Evolutionary conservation across 2,888 invertebrate genomes (phyloP).

Genomic region (Melikaiella ostensackeni): DNA sequence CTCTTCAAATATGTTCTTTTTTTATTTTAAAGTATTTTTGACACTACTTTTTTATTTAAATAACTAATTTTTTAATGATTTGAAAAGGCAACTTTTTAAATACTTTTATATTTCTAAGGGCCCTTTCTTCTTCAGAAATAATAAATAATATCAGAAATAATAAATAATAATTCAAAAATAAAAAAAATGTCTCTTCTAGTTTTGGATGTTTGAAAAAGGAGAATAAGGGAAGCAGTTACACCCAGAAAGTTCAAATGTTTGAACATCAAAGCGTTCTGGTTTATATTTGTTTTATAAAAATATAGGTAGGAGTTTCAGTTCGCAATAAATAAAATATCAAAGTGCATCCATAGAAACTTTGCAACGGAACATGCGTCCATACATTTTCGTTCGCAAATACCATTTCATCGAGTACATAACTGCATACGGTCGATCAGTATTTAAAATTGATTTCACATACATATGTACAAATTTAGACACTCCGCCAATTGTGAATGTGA

Average conservation of each 20-base stretch:
- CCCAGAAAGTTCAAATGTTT: slow-evolving; percentile 28
- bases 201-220: too few relatives aligned
- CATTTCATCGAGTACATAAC: neutral
- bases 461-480: neutral
- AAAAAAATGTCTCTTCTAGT: too few relatives aligned
- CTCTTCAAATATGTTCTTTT: too few relatives aligned
- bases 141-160: too few relatives aligned
- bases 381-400: neutral
- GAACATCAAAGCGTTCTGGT: slow-evolving; percentile 1
- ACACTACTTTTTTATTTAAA: too few relatives aligned
- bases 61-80: too few relatives aligned
- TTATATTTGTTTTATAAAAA: slow-evolving; percentile 22
- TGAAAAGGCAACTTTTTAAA: too few relatives aligned
- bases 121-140: too few relatives aligned
- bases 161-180: too few relatives aligned
- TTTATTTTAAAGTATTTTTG: too few relatives aligned
- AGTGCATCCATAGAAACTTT: slow-evolving; percentile 24
- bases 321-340: slow-evolving; percentile 15
- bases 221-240: neutral
- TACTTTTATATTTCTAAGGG: too few relatives aligned
- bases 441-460: neutral
- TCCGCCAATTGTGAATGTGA: neutral
- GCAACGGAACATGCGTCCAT: neutral
- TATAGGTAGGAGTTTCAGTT: neutral
- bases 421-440: neutral